phyloP scores from a whole-genome alignment of 2,113 vertebrate genomes.

The Cochlearius cochlearius region DNA sequence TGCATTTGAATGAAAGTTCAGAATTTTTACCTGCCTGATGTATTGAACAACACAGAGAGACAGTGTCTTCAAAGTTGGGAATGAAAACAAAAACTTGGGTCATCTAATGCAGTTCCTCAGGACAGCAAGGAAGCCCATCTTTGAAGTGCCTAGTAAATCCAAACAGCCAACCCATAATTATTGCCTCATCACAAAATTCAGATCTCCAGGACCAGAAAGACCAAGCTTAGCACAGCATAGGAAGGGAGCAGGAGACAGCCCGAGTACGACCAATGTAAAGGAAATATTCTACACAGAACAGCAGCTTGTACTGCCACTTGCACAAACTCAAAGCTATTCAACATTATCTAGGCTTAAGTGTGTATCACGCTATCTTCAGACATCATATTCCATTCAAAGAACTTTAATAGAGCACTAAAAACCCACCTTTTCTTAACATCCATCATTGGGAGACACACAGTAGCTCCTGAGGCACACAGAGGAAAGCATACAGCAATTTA shows the following conservation, averaged over 20 bases:
- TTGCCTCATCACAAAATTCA: not conserved
- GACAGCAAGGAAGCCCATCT: not conserved
- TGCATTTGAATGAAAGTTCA: not conserved
- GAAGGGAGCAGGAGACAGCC: not conserved
- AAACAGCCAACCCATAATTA: not conserved
- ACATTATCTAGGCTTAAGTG: not conserved
- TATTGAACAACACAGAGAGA: not conserved
- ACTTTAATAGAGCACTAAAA: not conserved
- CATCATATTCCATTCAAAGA: not conserved
- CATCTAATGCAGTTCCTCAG: not conserved
- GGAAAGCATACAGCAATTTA: not conserved
- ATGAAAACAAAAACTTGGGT: not conserved
- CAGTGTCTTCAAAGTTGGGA: not conserved
- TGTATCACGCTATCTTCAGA: not conserved
- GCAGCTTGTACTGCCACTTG: not conserved
- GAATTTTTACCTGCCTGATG: not conserved
- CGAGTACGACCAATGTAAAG: not conserved
- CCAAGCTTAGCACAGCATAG: not conserved
- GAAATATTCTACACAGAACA: not conserved
- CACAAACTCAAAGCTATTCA: not conserved
- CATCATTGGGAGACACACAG: not conserved
- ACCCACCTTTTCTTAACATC: not conserved
- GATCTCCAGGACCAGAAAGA: not conserved
- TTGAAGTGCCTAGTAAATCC: not conserved
- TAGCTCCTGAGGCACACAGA: not conserved